Base-by-base conservation (phyloP, 2,888 invertebrate species). In the Neocrepidodera transversa region DNA sequence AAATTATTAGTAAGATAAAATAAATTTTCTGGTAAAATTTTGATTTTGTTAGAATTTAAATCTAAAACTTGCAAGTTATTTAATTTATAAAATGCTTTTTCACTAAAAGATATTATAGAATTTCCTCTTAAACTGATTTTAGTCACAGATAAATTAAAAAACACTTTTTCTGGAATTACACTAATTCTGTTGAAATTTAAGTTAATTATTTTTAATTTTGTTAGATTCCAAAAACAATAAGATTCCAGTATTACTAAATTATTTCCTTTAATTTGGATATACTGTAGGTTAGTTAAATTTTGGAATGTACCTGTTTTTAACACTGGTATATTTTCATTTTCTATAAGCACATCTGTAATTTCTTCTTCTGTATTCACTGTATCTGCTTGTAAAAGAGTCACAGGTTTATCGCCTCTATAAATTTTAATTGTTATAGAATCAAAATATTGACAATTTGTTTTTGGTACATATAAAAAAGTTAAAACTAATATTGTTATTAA, bases 21-120 rank as follows among this genome's bases (percentile, higher is more conserved):
- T 30, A 69, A 28, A 40, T 65, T 35, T 38, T 48, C 17, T 1
- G 64, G 65, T 54, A 72, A 40, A 14, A 14, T 43, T 14, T 57
- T 28, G n/a, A 72, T 63, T 23, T 65, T 50, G 48, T 72, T 72
- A 5, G 36, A 26, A 45, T 70, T 72, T n/a, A 72, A 62, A 60
- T 72, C 70, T 26, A 72, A 47, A 16, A 16, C 49, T 40, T 67
- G 60, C 28, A 72, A 57, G 14, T 32, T 57, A 7, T 60, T 63
- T 11, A 71, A 53, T 45, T 70, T 69, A 32, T 68, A 65, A 62
- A 72, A 71, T 2, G 69, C 63, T 14, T 60, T 47, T 6, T 51
- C 26, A 30, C 56, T 26, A n/a, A 72, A 63, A 8, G 11, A 17
- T 26, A 47, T 42, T 16, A 72, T 54, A 20, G 26, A 23, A 48